Evolutionary conservation across 2,797 vertebrate species (phyloP).

Genomic region (Lophius americanus): DNA sequence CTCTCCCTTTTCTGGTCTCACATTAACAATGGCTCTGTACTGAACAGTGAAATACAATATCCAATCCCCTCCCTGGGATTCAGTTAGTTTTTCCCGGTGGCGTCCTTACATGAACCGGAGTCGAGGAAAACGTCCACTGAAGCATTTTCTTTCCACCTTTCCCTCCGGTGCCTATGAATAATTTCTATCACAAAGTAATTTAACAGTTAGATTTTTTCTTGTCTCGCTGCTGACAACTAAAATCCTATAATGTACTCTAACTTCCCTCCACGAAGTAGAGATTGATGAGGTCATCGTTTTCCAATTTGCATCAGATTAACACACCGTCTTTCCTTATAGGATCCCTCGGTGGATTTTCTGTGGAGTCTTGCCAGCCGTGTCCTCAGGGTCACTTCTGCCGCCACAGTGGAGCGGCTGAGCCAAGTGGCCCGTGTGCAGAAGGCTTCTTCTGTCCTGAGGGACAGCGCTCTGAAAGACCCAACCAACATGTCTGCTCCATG

Average conservation of each 20-base stretch:
- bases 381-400: constrained; percentile 87
- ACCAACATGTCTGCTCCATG: constrained; percentile 71
- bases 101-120: constrained; percentile 44
- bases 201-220: constrained; percentile 69
- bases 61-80: constrained; percentile 28
- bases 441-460: constrained; percentile 89
- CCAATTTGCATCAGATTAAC: constrained; percentile 33
- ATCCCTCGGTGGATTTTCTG: constrained; percentile 76
- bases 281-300: constrained; percentile 35
- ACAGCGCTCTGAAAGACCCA: constrained; percentile 74
- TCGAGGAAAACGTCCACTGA: constrained; percentile 36
- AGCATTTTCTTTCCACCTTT: constrained; percentile 15
- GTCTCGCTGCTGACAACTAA: constrained; percentile 45
- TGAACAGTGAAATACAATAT: constrained; percentile 21
- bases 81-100: constrained; percentile 24
- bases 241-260: constrained; percentile 54
- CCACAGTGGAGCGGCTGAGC: constrained; percentile 69
- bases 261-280: constrained; percentile 50
- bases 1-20: not conserved
- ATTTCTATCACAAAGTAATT: constrained; percentile 64
- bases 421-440: constrained; percentile 82
- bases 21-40: constrained; percentile 34
- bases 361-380: constrained; percentile 84
- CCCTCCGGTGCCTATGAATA: constrained; percentile 55
- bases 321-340: constrained; percentile 46